These are phyloP conservation scores for Nannoperca australis DNA, from an alignment of 2,797 vertebrate genomes.

Conservation along the genomic window DNA sequence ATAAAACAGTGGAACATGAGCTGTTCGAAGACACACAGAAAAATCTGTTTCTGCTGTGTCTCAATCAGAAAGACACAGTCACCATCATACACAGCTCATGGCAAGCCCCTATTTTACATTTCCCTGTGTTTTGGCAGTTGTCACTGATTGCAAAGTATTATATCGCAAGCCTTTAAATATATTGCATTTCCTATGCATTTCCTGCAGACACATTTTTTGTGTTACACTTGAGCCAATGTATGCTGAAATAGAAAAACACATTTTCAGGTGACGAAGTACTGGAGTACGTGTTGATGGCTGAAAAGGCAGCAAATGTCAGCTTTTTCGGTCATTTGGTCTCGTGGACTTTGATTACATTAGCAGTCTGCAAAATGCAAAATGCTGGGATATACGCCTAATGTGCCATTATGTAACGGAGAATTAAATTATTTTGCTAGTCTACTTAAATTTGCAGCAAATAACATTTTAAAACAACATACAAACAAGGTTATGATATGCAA, in stretches of 20 bases:
- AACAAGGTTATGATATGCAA: constrained; percentile 34
- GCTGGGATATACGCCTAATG: not conserved
- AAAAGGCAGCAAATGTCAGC: constrained; percentile 24
- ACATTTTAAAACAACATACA: constrained; percentile 27
- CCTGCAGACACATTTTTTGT: not conserved
- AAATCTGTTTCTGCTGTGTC: not conserved
- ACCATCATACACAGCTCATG: not conserved
- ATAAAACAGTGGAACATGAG: not conserved
- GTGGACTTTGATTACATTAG: too few species aligned
- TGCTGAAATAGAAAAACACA: constrained; percentile 4
- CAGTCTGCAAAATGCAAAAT: not conserved
- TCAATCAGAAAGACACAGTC: not conserved
- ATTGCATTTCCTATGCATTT: not conserved
- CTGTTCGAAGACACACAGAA: not conserved
- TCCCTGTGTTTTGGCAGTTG: not conserved
- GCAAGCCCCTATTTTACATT: not conserved
- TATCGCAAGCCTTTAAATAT: not conserved
- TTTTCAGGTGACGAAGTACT: constrained; percentile 25
- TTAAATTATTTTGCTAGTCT: constrained; percentile 18
- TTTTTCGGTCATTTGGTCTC: not conserved
- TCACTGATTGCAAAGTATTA: not conserved
- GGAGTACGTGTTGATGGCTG: constrained; percentile 38
- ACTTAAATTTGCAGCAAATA: constrained; percentile 9
- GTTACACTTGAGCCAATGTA: constrained; percentile 20
- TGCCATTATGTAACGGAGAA: constrained; percentile 4